Evolutionary conservation across 2,888 invertebrate species (phyloP).

Genomic region (Serripes groenlandicus): DNA sequence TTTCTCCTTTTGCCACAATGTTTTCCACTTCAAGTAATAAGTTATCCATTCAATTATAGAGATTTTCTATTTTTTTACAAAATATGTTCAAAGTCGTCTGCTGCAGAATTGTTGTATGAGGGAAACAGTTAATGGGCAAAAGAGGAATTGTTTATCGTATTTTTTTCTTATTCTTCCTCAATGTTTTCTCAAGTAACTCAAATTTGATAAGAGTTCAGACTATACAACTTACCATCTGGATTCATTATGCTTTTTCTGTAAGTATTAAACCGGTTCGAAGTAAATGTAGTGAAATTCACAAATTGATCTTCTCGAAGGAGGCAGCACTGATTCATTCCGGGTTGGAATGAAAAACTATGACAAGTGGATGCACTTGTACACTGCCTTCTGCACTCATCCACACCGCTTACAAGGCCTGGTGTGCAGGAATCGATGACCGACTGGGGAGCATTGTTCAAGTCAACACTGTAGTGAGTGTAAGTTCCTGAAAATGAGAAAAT

Average conservation of each 20-base stretch:
- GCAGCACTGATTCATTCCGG: constrained; percentile 10
- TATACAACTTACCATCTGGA: constrained; percentile 52
- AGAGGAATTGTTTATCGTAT: too few relatives aligned
- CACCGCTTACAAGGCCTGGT: not conserved
- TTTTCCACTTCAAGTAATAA: too few relatives aligned
- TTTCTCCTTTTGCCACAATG: too few relatives aligned
- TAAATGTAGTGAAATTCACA: not conserved
- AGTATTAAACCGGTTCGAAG: constrained; percentile 3
- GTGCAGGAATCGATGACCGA: not conserved
- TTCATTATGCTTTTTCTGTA: constrained; percentile 39
- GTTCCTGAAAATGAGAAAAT: constrained; percentile 43
- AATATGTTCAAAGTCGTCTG: too few relatives aligned
- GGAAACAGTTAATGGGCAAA: too few relatives aligned
- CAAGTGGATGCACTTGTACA: constrained; percentile 28
- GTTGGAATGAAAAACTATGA: constrained; percentile 25
- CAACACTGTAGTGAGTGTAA: constrained; percentile 50
- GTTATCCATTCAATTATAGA: too few relatives aligned
- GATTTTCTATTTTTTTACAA: too few relatives aligned
- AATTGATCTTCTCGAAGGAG: constrained; percentile 10
- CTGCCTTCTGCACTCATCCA: constrained; percentile 27
- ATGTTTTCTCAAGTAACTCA: too few relatives aligned
- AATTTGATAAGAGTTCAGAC: too few relatives aligned
- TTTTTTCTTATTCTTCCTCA: too few relatives aligned
- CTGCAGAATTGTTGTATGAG: too few relatives aligned
- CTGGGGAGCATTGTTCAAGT: constrained; percentile 27